Evolutionary conservation across 2,113 vertebrate genomes (phyloP), one percentile per base, ranked within the genome.

Genomic region (Datnioides undecimradiatus): DNA sequence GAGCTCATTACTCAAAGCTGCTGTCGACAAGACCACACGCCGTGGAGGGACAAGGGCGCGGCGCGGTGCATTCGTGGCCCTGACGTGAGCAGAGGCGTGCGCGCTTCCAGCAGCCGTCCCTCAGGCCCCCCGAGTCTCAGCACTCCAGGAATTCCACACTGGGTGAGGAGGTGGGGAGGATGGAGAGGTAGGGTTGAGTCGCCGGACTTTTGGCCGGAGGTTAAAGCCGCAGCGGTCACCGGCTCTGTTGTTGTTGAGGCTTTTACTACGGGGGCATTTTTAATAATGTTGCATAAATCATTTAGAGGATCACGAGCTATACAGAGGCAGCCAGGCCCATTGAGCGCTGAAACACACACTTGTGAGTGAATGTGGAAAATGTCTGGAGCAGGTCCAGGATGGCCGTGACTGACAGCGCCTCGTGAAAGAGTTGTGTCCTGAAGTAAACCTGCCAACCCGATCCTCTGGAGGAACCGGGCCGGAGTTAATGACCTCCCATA

Each of bases 401-500:
- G 13, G 40, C 68, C 63, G n/a, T 92, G 88, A 90, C 73, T 85
- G 91, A 90, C 90, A 90, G 83, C 80, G 80, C 63, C 69, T 84
- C 76, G 60, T 90, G 88, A 92, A 92, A 89, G 89, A 84, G 19
- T 66, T 31, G 85, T 82, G 91, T 93, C 91, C 90, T 73, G 65
- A 82, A 80, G 83, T 91, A 82, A 91, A 92, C 90, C 82, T 58
- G 69, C 85, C 83, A 84, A 89, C 85, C 77, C 51, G 73, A 88
- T 86, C 86, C 83, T 55, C 21, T 4, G 65, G 74, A 77, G 75
- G 81, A 80, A 70, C 79, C 46, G 70, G 87, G 85, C 76, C 73
- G 75, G 46, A 76, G 87, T 88, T 88, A 88, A 92, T 93, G 86
- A 92, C 86, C 87, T 90, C 84, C 81, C 80, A 89, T 92, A 90